Evolutionary conservation across 2,797 vertebrate species (phyloP), one percentile per base, ranked within the genome.

Genomic region (Staurois parvus): DNA sequence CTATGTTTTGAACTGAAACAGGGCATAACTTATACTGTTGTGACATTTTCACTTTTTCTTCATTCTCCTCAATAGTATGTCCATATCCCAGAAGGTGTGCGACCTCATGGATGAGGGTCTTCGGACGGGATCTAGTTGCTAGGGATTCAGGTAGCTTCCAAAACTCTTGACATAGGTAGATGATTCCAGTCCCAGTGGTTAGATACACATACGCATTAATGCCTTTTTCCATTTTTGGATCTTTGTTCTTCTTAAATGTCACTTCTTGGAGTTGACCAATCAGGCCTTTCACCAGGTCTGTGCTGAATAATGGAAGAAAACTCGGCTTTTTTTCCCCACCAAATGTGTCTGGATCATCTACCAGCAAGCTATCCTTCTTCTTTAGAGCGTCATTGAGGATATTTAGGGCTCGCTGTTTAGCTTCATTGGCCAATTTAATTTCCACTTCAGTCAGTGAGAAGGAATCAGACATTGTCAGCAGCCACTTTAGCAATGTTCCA

Each of bases 21-120:
- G 42, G 42, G 13, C 11, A 45, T 3, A 45, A 13, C 13, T 45
- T 45, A 13, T 45, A 15, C 12, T 45, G 42, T 45, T 45, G 42
- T 2, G 42, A 45, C 3, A 13, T 45, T 45, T 45, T 13, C 42
- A 45, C 10, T 11, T 11, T 45, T 45, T 45, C 11, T 45, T 45
- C 2, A 11, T 45, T 45, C 12, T 15, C 6, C 24, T 12, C 17
- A 37, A 72, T 8, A 9, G 19, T 66, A 21, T 79, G 76, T 45
- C 28, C 56, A 12, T 79, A 79, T 10, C 76, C 64, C 28, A 68
- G 42, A 9, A 69, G 24, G 24, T 70, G 66, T 12, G 78, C 52
- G 34, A 70, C 78, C 21, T 80, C 26, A 21, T 70, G 64, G 67
- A 80, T 80, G 6, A 80, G 26, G n/a, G 78, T 80, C 0, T 1